Conservation (phyloP, 92 coral and sea anemone species). For the Phenganax marumi region DNA sequence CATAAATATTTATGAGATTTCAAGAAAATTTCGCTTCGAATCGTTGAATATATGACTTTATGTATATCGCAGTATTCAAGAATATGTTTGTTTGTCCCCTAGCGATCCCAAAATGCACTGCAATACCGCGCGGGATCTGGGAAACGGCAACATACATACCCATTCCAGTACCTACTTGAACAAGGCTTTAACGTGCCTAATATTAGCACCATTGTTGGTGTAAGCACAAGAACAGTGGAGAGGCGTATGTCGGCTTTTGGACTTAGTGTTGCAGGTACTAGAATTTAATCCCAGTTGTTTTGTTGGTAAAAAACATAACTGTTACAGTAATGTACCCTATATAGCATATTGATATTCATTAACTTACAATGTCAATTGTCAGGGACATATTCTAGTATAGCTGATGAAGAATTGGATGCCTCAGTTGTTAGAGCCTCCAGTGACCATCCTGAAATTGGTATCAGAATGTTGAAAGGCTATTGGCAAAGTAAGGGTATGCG, state of each 20-base stretch:
- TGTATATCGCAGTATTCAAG: too few species aligned
- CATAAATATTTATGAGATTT: too few species aligned
- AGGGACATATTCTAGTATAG: slow-evolving; percentile 53
- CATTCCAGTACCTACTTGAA: slow-evolving; percentile 24
- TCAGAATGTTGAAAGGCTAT: slow-evolving; percentile 53
- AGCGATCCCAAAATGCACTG: too few species aligned
- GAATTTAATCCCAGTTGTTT: background rate
- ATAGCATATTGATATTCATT: background rate
- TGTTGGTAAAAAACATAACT: too few species aligned
- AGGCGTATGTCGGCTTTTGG: slow-evolving; percentile 32
- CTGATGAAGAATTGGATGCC: slow-evolving; percentile 56
- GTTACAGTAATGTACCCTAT: background rate
- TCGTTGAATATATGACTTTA: too few species aligned
- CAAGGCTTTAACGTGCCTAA: slow-evolving; percentile 31
- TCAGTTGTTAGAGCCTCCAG: slow-evolving; percentile 50
- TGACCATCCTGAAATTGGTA: slow-evolving; percentile 57
- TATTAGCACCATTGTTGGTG: slow-evolving; percentile 17
- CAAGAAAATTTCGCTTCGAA: too few species aligned
- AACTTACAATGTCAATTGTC: background rate
- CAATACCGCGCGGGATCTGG: too few species aligned
- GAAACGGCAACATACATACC: too few species aligned
- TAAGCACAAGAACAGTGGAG: slow-evolving; percentile 22
- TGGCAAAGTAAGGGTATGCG: slow-evolving; percentile 47
- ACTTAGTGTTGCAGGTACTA: slow-evolving; percentile 25
- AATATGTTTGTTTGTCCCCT: too few species aligned